phyloP scores from a whole-genome alignment of 2,888 invertebrate species.

The Plemyria rubiginata region DNA sequence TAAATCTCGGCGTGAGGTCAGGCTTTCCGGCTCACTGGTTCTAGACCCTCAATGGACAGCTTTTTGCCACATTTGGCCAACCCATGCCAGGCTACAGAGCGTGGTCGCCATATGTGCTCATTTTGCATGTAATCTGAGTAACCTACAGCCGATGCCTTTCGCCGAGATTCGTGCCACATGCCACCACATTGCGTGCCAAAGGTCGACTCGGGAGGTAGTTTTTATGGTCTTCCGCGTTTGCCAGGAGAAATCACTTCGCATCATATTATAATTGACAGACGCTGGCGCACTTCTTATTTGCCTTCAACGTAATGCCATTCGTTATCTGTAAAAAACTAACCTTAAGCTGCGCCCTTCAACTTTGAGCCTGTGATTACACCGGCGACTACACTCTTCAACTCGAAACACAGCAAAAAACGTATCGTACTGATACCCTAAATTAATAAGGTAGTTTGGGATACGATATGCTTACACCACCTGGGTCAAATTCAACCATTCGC shows the following conservation, averaged over 20 bases:
- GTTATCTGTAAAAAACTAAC: too few species aligned
- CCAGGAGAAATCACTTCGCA: constrained; percentile 40
- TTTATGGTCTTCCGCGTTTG: constrained; percentile 67
- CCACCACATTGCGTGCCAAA: constrained; percentile 71
- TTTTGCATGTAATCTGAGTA: constrained; percentile 67
- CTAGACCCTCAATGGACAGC: constrained; percentile 62
- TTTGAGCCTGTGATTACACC: too few species aligned
- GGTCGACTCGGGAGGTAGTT: constrained; percentile 76
- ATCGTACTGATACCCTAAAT: too few species aligned
- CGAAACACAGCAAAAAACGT: too few species aligned
- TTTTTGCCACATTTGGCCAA: constrained; percentile 71
- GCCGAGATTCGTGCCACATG: constrained; percentile 77
- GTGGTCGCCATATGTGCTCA: constrained; percentile 75
- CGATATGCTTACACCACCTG: too few species aligned
- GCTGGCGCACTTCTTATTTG: constrained; percentile 15
- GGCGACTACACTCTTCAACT: too few species aligned
- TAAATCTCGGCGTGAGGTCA: constrained; percentile 55
- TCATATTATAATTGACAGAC: constrained; percentile 32
- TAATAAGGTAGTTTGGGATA: too few species aligned
- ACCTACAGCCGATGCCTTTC: constrained; percentile 54
- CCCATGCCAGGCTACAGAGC: constrained; percentile 47
- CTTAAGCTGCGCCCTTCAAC: too few species aligned
- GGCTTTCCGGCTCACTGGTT: constrained; percentile 58
- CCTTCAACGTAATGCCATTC: too few species aligned
- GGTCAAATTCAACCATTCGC: too few species aligned